Evolutionary conservation across 2,113 vertebrate species (phyloP).

Genomic region (Passer domesticus): DNA sequence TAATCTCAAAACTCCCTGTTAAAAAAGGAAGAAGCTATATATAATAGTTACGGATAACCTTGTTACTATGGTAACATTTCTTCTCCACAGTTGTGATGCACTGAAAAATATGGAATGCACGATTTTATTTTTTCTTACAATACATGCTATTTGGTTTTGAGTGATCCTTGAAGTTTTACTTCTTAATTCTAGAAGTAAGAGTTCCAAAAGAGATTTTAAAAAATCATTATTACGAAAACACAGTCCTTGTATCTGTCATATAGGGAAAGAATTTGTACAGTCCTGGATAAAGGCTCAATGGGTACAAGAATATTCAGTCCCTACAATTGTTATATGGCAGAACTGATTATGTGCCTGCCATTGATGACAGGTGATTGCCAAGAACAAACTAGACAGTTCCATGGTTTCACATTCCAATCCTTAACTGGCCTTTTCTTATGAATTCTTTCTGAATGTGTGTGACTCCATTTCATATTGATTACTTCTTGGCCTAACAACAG

Average conservation of each 20-base stretch:
- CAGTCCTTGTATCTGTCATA: neutral
- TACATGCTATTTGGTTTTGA: slow-evolving; percentile 2
- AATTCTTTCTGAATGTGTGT: neutral
- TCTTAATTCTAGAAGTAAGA: neutral
- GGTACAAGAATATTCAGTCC: neutral
- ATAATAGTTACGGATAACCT: slow-evolving; percentile 49
- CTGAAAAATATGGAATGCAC: slow-evolving; percentile 46
- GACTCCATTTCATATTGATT: neutral
- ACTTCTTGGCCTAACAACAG: neutral
- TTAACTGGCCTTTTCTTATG: neutral
- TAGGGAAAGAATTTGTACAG: neutral
- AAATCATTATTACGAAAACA: neutral
- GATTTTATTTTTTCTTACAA: slow-evolving; percentile 39
- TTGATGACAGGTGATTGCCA: neutral
- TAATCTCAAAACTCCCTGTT: slow-evolving; percentile 49
- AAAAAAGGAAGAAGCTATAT: slow-evolving; percentile 47
- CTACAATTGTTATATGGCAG: neutral
- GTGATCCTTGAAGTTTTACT: slow-evolving; percentile 38
- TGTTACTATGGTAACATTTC: slow-evolving; percentile 70
- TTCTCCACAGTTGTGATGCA: slow-evolving; percentile 41
- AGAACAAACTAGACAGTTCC: neutral
- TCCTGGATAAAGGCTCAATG: neutral
- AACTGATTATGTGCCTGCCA: neutral
- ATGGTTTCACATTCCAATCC: neutral
- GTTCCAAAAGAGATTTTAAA: neutral